Base-by-base conservation (phyloP, 2,888 invertebrate species). In the Macaria notata region DNA sequence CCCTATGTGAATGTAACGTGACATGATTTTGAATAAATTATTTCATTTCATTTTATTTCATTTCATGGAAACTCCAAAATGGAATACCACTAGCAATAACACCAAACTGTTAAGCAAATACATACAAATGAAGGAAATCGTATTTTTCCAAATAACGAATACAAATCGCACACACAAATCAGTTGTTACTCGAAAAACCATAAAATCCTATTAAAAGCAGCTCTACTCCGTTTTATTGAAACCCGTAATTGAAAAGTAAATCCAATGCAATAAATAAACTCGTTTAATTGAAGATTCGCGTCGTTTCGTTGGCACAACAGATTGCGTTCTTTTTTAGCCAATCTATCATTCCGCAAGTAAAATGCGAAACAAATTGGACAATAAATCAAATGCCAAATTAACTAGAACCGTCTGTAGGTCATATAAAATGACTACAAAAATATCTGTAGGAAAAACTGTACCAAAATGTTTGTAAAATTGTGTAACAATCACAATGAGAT, bases 311-410 rank as follows among this genome's bases (percentile, higher is more conserved):
- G 59, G 59, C 41, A 48, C 30, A 67, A 70, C 64, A 64, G 66
- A 75, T 72, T 66, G 65, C 65, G 63, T 66, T 65, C 62, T 62
- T 68, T 69, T 56, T 62, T 61, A 58, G 44, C 43, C 59, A 50
- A 71, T 76, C 71, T 67, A 72, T 77, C 71, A 72, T 66, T 56
- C 54, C 33, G 43, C 36, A 43, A 50, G 36, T 38, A 33, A 6
- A 50, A 49, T 43, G 39, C 41, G 36, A 49, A 58, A 53, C 54
- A 54, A 54, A 59, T 59, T 54, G 54, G 44, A 44, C 5, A 36
- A 59, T 54, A 54, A 54, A 59, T 48, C 48, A 56, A 53, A 48
- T 46, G 42, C 48, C 49, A 62, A 65, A 56, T 31, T 46, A 9
- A 30, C 7, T n/a, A 1, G 41, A 46, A 9, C 3, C 4, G 7